phyloP scores from a whole-genome alignment of 1,140 invertebrate species.

The Polypedilum vanderplanki region DNA sequence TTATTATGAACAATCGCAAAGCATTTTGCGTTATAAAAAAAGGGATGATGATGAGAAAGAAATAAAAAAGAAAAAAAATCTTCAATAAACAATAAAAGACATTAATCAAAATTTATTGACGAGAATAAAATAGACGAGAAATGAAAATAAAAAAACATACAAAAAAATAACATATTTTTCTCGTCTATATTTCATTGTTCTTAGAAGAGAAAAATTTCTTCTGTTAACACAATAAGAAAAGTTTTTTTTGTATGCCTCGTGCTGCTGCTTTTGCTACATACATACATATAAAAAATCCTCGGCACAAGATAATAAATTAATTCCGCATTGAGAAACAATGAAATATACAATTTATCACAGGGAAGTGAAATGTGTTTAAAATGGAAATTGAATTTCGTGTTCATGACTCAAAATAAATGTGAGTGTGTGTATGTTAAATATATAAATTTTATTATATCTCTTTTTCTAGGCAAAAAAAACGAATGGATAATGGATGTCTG shows the following conservation, averaged over 20 bases:
- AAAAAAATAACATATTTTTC: neutral
- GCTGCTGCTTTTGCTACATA: too few species aligned
- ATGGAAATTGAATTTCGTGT: constrained; percentile 18
- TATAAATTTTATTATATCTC: neutral
- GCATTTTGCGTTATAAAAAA: neutral
- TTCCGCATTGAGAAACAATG: constrained; percentile 17
- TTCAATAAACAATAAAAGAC: constrained; percentile 19
- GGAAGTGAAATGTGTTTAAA: constrained; percentile 13
- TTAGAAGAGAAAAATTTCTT: neutral
- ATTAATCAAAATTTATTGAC: constrained; percentile 20
- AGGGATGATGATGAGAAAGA: neutral
- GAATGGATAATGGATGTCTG: constrained; percentile 11
- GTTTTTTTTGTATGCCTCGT: too few species aligned
- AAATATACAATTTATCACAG: constrained; percentile 13
- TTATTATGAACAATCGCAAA: neutral
- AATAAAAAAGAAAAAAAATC: neutral
- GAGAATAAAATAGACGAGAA: neutral
- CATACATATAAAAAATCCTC: neutral
- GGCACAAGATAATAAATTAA: constrained; percentile 19
- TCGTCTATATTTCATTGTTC: neutral
- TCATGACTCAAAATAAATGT: neutral
- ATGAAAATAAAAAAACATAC: neutral
- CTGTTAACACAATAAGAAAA: too few species aligned
- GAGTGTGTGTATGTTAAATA: neutral
- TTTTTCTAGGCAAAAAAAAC: neutral